A percentile compares a stretch with the other conserved stretches of the same genome.
phyloP scores from a whole-genome alignment of 2,888 invertebrate genomes.

The Troides aeacus region DNA sequence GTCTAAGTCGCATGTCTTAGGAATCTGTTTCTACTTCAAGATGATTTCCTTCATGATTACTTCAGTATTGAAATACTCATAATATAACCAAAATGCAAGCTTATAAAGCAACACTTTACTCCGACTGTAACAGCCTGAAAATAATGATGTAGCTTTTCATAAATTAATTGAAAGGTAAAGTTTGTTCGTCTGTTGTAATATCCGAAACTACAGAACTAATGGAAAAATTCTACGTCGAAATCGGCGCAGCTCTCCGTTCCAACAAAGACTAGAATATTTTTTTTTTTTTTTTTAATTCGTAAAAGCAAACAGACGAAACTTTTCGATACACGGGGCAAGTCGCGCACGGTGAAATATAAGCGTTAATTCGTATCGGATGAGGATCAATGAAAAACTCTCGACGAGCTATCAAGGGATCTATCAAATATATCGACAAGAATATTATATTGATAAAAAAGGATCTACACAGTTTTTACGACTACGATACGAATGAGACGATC shows the following conservation, averaged over 20 bases:
- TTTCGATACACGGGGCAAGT: constrained; percentile 17
- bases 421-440: background rate
- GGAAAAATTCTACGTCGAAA: constrained; percentile 12
- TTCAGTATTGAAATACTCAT: background rate
- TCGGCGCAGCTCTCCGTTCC: constrained; percentile 14
- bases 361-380: background rate
- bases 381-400: background rate
- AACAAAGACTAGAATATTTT: constrained; percentile 7
- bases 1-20: too few relatives aligned
- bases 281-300: constrained; percentile 16
- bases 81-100: background rate
- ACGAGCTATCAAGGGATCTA: background rate
- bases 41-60: too few relatives aligned
- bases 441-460: too few relatives aligned
- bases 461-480: too few relatives aligned
- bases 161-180: constrained; percentile 25
- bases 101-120: background rate
- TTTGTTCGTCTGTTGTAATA: constrained; percentile 23
- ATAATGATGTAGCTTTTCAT: constrained; percentile 16
- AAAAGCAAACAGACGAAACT: constrained; percentile 19
- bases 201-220: constrained; percentile 21
- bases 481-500: too few relatives aligned
- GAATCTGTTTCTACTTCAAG: too few relatives aligned
- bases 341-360: background rate
- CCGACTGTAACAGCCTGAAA: background rate